Conservation (phyloP, 2,113 vertebrate species). For the Peromyscus californicus region DNA sequence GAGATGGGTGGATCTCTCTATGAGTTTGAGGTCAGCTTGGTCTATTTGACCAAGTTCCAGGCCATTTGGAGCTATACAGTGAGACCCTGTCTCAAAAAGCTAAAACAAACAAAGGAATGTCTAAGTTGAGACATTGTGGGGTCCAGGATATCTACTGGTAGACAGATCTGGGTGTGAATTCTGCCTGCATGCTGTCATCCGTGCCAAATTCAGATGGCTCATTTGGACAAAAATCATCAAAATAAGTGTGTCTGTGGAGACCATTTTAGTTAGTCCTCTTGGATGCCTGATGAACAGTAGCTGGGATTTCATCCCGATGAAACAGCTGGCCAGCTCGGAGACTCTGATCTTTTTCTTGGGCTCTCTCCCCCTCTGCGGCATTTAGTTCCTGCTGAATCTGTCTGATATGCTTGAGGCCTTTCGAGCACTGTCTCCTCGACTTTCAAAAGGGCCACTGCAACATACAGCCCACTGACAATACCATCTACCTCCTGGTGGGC, state of each 20-base stretch:
- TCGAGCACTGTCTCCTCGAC: conserved; percentile 67
- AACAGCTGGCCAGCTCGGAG: not conserved
- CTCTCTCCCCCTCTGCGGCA: not conserved
- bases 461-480: conserved; percentile 20
- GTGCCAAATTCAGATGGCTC: conserved; percentile 36
- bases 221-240: conserved; percentile 12
- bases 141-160: not conserved
- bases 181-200: not conserved
- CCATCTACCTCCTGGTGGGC: conserved; percentile 49
- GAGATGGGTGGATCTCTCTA: not conserved
- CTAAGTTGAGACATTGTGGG: not conserved
- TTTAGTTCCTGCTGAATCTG: not conserved
- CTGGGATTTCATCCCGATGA: not conserved
- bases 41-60: not conserved
- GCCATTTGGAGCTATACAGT: not conserved
- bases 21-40: not conserved
- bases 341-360: conserved; percentile 58
- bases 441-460: conserved; percentile 44
- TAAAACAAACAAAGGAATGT: not conserved
- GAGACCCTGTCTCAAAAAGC: not conserved
- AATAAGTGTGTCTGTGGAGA: not conserved
- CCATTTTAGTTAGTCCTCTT: not conserved
- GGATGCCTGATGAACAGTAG: not conserved
- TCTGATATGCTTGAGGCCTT: conserved; percentile 63
- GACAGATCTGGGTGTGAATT: conserved; percentile 35